Conservation (phyloP, 1,140 invertebrate genomes). For the Branchinecta lindahli region DNA sequence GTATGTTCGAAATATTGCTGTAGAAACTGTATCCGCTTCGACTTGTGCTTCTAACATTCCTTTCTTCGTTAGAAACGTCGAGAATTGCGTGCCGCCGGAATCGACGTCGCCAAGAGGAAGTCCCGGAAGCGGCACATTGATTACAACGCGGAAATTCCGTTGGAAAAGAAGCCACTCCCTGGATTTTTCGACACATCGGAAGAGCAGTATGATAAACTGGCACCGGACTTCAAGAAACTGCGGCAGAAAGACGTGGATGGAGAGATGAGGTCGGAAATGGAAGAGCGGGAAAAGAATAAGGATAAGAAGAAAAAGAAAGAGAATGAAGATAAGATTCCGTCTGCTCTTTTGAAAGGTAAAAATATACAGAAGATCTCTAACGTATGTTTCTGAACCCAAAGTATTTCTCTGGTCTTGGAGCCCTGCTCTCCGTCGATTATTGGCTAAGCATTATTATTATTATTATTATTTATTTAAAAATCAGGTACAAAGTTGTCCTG, state of each 20-base stretch:
- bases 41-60: conserved; percentile 14
- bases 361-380: too few relatives aligned
- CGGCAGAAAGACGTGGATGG: conserved; percentile 86
- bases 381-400: too few relatives aligned
- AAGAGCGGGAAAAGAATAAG: conserved; percentile 71
- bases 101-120: conserved; percentile 45
- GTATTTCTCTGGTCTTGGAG: too few relatives aligned
- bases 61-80: conserved; percentile 55
- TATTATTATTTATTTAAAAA: too few relatives aligned
- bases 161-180: conserved; percentile 77
- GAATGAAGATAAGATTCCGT: conserved; percentile 91
- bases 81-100: conserved; percentile 94
- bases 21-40: conserved; percentile 34
- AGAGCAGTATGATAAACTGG: conserved; percentile 70
- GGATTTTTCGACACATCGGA: conserved; percentile 89
- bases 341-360: conserved; percentile 59
- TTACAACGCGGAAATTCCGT: conserved; percentile 95
- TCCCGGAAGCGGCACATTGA: conserved; percentile 70
- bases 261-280: conserved; percentile 69
- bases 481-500: too few relatives aligned
- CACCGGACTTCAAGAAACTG: conserved; percentile 72
- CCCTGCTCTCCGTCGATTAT: too few relatives aligned
- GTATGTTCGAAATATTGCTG: too few relatives aligned
- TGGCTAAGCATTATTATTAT: too few relatives aligned
- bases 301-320: conserved; percentile 86